Percentiles rank a stretch among this genome's conserved stretches.
Evolutionary conservation across 2,888 invertebrate species (phyloP).

Genomic region (Eurytoma californica): DNA sequence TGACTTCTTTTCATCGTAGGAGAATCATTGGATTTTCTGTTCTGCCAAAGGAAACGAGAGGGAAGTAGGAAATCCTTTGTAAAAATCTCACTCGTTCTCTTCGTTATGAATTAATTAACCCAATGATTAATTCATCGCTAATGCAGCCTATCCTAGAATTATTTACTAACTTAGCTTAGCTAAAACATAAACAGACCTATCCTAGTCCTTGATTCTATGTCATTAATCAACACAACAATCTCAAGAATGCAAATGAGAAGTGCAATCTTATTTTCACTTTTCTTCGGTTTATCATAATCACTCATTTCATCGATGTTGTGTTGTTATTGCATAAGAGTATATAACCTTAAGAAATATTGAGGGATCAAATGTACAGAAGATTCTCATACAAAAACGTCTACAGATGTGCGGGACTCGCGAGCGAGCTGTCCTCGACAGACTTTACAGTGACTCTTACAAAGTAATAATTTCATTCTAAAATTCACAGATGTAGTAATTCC

Average conservation of each 20-base stretch:
- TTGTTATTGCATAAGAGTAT: constrained; percentile 62
- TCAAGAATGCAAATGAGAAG: constrained; percentile 52
- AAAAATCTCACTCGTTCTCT: constrained; percentile 54
- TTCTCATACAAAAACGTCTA: constrained; percentile 68
- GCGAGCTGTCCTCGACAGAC: constrained; percentile 49
- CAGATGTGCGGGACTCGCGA: constrained; percentile 65
- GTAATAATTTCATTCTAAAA: constrained; percentile 49
- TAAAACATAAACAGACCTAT: constrained; percentile 57
- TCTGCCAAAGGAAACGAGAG: constrained; percentile 52
- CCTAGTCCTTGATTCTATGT: constrained; percentile 55
- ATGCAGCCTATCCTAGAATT: constrained; percentile 52
- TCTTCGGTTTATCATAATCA: constrained; percentile 51
- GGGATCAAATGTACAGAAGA: constrained; percentile 74
- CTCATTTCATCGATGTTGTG: constrained; percentile 56
- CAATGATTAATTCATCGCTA: constrained; percentile 49
- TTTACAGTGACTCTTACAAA: constrained; percentile 53
- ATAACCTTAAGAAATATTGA: constrained; percentile 64
- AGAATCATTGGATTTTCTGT: constrained; percentile 44
- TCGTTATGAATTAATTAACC: constrained; percentile 51
- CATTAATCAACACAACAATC: constrained; percentile 55
- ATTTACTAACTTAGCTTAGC: constrained; percentile 51
- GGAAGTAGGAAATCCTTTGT: constrained; percentile 48
- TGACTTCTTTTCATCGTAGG: constrained; percentile 44
- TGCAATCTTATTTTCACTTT: constrained; percentile 39
- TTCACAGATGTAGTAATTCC: constrained; percentile 49